Percentiles rank a stretch among this genome's conserved stretches.
These are phyloP conservation scores for Cavia aperea DNA, from an alignment of 2,113 vertebrate species.

Conservation along the genomic window DNA sequence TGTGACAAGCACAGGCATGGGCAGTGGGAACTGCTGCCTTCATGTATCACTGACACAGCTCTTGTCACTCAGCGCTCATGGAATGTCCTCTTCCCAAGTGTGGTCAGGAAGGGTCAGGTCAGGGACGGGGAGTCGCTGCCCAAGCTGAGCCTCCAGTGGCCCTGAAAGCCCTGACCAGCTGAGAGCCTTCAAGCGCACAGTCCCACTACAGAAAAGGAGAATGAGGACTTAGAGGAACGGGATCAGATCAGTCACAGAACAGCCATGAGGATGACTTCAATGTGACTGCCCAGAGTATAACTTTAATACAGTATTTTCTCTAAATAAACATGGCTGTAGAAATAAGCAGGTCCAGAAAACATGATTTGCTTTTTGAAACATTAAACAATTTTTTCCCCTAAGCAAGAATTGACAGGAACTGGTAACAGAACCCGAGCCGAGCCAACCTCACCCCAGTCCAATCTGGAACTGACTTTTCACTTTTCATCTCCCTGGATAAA, in stretches of 20 bases:
- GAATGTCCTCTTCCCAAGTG: not conserved
- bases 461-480: constrained; percentile 41
- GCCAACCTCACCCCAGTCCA: constrained; percentile 44
- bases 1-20: not conserved
- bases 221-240: not conserved
- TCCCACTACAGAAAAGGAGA: not conserved
- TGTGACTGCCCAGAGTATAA: not conserved
- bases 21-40: not conserved
- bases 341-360: constrained; percentile 28
- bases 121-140: not conserved
- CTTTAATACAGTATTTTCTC: constrained; percentile 26
- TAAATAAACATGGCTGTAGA: constrained; percentile 1
- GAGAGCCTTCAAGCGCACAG: too few species aligned
- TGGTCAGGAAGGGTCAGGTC: not conserved
- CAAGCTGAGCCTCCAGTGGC: not conserved
- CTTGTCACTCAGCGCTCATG: not conserved
- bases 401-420: constrained; percentile 44
- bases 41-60: not conserved
- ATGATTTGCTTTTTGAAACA: constrained; percentile 58
- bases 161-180: not conserved
- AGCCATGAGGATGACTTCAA: constrained; percentile 6
- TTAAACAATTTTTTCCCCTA: constrained; percentile 45
- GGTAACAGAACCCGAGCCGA: constrained; percentile 42
- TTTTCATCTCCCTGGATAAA: constrained; percentile 57
- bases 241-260: not conserved